Base-by-base conservation (phyloP, 2,888 invertebrate species). In the Mesopsocus fuscifrons region DNA sequence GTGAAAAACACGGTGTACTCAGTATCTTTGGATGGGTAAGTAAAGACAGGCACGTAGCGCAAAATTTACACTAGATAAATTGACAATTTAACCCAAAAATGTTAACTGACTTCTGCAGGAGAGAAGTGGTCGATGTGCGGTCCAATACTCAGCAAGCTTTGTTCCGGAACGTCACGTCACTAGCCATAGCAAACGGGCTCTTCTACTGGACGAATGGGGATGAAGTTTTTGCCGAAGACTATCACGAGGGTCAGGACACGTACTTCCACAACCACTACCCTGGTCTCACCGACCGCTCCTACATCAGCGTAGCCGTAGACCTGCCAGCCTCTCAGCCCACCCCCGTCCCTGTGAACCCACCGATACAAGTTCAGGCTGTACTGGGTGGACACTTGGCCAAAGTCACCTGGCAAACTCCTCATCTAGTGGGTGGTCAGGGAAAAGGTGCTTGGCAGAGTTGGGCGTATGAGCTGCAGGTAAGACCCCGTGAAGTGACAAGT, bases 151-250 rank as follows among this genome's bases (percentile, higher is more conserved):
- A 78, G 54, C 74, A 72, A 18, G 77, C 83, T 0, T 74, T 74
- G 63, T 78, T 85, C 53, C 65, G 69, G 44, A 72, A 76, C 42
- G 82, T 84, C 0, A 66, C 74, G 6, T 85, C 85, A 3, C 64
- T 88, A 46, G 77, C 79, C 0, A 73, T 72, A 55, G 77, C 77
- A 3, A 75, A 78, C 53, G 78, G 78, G 5, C 66, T 79, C 9
- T 85, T 88, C 56, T 87, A 82, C 56, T 89, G 88, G 85, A 85
- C 84, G 0, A 79, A 82, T 54, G 84, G 82, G 0, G 67, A 70
- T 42, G 73, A 76, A 54, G 72, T 87, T 48, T 66, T 79, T 35
- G 74, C 74, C 11, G 89, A 91, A 59, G 85, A 83, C 53, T 81
- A 80, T 56, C 80, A 76, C 53, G 62, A 66, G 1, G 68, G 67